Evolutionary conservation across 2,113 vertebrate species (phyloP).

Genomic region (Cyanoliseus patagonus): DNA sequence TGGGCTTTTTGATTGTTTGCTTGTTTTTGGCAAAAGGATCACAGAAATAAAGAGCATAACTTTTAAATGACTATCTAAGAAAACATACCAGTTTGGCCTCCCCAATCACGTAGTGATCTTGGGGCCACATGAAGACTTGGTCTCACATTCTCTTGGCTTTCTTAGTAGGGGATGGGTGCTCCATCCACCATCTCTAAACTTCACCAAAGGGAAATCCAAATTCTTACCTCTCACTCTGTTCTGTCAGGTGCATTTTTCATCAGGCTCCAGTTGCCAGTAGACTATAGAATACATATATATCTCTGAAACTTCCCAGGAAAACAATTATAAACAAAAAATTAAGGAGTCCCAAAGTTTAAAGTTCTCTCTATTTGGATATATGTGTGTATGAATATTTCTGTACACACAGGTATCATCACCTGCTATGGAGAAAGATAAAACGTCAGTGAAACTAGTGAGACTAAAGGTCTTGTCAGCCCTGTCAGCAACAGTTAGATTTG

Average conservation of each 20-base stretch:
- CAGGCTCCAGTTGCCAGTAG: neutral
- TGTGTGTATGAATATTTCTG: neutral
- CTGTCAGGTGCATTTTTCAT: neutral
- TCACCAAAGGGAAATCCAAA: neutral
- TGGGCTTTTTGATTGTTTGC: neutral
- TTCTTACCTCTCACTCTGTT: neutral
- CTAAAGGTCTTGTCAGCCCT: neutral
- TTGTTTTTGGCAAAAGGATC: neutral
- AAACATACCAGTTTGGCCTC: neutral
- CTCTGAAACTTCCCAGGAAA: neutral
- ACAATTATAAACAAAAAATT: neutral
- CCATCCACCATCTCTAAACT: neutral
- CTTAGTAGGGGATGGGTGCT: neutral
- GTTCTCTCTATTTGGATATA: neutral
- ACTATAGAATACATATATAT: too few species aligned
- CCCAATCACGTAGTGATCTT: accelerated
- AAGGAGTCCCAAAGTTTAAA: too few species aligned
- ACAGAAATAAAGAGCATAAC: neutral
- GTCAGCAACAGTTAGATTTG: neutral
- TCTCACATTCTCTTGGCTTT: neutral
- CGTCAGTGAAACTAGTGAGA: neutral
- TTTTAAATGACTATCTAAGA: neutral
- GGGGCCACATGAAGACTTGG: accelerated
- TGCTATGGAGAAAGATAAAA: neutral
- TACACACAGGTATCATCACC: too few species aligned